Percentiles rank a stretch among this genome's conserved stretches.
Conservation (phyloP, 2,797 vertebrate genomes). For the Poecilia gillii region DNA sequence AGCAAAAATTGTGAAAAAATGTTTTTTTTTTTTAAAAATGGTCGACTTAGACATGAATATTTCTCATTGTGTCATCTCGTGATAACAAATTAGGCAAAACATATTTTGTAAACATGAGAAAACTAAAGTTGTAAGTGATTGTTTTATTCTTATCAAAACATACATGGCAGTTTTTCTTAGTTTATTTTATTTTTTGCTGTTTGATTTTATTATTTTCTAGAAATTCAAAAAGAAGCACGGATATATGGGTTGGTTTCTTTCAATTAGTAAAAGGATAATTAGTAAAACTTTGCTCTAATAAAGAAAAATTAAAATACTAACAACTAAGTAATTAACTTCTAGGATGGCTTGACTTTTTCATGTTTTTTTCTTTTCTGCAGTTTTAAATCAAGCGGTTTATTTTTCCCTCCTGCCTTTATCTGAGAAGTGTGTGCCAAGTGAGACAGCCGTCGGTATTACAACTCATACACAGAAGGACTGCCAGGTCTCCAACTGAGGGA, state of each 20-base stretch:
- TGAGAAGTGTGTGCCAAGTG: constrained; percentile 26
- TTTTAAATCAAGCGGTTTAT: constrained; percentile 26
- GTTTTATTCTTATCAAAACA: neutral
- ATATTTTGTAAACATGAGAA: neutral
- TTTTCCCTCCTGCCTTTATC: constrained; percentile 20
- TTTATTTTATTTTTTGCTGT: neutral
- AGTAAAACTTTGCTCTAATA: neutral
- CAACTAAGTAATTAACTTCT: neutral
- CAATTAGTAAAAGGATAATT: neutral
- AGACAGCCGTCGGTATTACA: constrained; percentile 28
- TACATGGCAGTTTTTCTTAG: neutral
- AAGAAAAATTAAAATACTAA: neutral
- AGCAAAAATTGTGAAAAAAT: neutral
- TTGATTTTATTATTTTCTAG: neutral
- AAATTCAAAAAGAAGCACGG: neutral
- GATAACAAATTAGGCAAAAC: neutral
- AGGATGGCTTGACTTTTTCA: neutral
- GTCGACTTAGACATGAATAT: neutral
- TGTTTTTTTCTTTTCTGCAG: constrained; percentile 1
- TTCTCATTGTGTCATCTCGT: neutral
- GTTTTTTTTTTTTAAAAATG: neutral
- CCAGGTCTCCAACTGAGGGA: constrained; percentile 13
- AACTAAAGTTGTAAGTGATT: neutral
- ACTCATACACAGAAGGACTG: constrained; percentile 29
- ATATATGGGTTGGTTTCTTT: neutral